Conservation (phyloP, 2,797 vertebrate species). For the Gymnothorax javanicus region DNA sequence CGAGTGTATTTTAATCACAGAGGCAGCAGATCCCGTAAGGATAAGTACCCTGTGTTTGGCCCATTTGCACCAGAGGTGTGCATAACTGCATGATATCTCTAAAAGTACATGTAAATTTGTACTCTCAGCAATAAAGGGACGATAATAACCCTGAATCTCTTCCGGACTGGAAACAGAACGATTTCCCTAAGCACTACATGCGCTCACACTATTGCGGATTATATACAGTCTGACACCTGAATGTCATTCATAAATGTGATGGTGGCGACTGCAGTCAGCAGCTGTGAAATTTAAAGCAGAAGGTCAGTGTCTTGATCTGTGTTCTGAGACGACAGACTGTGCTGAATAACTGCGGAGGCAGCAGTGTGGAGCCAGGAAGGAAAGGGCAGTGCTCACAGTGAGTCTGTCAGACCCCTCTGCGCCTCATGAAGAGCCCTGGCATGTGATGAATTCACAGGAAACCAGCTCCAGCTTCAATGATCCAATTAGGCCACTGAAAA, state of each 20-base stretch:
- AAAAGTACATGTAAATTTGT: neutral
- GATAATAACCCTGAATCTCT: too few species aligned
- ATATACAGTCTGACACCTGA: neutral
- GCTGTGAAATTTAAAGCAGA: neutral
- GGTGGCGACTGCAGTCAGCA: neutral
- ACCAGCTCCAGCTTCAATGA: conserved; percentile 3
- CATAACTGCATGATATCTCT: neutral
- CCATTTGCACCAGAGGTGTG: neutral
- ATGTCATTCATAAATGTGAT: neutral
- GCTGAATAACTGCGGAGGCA: too few species aligned
- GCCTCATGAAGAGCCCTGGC: neutral
- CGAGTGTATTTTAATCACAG: neutral
- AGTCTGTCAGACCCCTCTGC: neutral
- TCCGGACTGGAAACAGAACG: neutral
- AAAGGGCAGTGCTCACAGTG: neutral
- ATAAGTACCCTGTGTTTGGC: neutral
- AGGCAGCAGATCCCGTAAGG: neutral
- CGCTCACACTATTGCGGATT: neutral
- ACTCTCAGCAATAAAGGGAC: neutral
- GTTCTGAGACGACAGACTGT: neutral
- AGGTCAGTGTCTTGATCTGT: neutral
- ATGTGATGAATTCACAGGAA: neutral
- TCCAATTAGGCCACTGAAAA: conserved; percentile 18
- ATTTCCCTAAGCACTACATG: neutral
- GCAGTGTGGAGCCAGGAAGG: neutral